These are phyloP conservation scores for Drosophila pseudotalamancana DNA, from an alignment of 2,888 invertebrate species.

Conservation along the genomic window DNA sequence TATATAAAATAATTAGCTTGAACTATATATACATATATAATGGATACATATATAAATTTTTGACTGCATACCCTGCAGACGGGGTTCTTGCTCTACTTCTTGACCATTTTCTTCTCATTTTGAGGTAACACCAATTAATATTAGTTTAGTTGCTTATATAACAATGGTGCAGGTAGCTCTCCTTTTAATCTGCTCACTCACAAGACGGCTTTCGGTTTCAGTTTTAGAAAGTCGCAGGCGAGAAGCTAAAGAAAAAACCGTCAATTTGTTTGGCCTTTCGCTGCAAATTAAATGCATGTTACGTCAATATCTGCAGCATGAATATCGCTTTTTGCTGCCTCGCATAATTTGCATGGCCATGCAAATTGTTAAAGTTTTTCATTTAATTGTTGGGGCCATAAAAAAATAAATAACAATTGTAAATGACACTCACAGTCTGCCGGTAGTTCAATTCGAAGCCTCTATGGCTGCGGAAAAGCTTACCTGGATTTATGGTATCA, in stretches of 20 bases:
- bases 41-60: too few species aligned
- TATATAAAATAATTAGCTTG: too few species aligned
- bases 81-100: too few species aligned
- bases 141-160: not conserved
- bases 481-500: not conserved
- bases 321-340: slow-evolving; percentile 28
- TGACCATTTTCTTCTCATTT: too few species aligned
- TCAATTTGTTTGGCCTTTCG: slow-evolving; percentile 55
- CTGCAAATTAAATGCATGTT: slow-evolving; percentile 56
- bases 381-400: slow-evolving; percentile 47
- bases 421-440: not conserved
- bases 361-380: slow-evolving; percentile 60
- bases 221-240: slow-evolving; percentile 55
- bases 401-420: slow-evolving; percentile 8
- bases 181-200: slow-evolving; percentile 16
- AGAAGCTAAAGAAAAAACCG: slow-evolving; percentile 9
- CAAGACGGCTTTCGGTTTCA: slow-evolving; percentile 56
- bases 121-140: too few species aligned
- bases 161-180: not conserved
- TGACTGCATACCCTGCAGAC: too few species aligned
- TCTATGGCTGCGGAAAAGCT: slow-evolving; percentile 5
- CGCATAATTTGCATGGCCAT: slow-evolving; percentile 56
- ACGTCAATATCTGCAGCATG: slow-evolving; percentile 44
- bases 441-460: not conserved
- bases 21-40: too few species aligned